Percentiles rank a stretch among this genome's conserved stretches.
These are phyloP conservation scores for Ophraella communa DNA, from an alignment of 2,888 invertebrate species.

Conservation along the genomic window DNA sequence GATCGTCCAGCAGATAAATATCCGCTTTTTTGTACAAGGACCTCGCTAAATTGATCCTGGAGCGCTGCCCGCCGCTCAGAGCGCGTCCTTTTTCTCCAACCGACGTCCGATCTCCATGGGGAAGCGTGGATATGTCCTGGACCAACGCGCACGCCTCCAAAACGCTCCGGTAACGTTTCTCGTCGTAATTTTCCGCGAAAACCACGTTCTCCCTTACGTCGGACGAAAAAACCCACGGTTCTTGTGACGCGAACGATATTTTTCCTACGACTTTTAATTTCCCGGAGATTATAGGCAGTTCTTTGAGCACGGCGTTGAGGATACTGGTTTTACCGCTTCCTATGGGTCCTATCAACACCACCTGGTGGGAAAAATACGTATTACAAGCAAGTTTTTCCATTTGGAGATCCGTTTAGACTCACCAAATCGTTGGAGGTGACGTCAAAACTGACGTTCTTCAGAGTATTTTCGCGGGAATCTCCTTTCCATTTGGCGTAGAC, in stretches of 20 bases:
- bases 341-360: constrained; percentile 72
- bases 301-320: constrained; percentile 60
- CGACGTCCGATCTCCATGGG: constrained; percentile 76
- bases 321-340: constrained; percentile 71
- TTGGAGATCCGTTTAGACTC: background rate
- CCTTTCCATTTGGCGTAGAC: constrained; percentile 72
- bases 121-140: constrained; percentile 76
- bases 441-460: constrained; percentile 60
- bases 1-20: constrained; percentile 82
- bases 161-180: constrained; percentile 66
- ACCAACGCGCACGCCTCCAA: constrained; percentile 70
- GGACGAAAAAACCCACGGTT: constrained; percentile 69
- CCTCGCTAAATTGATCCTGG: constrained; percentile 79
- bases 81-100: constrained; percentile 84
- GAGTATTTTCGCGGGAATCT: constrained; percentile 51
- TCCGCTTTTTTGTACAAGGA: constrained; percentile 79
- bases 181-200: constrained; percentile 71
- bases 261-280: constrained; percentile 61
- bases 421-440: constrained; percentile 54
- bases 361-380: constrained; percentile 19
- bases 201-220: constrained; percentile 78
- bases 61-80: constrained; percentile 85
- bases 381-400: no score
- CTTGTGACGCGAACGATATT: constrained; percentile 67
- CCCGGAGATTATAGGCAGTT: constrained; percentile 60